phyloP scores from a whole-genome alignment of 2,888 invertebrate genomes.

The Alentia gelatinosa region DNA sequence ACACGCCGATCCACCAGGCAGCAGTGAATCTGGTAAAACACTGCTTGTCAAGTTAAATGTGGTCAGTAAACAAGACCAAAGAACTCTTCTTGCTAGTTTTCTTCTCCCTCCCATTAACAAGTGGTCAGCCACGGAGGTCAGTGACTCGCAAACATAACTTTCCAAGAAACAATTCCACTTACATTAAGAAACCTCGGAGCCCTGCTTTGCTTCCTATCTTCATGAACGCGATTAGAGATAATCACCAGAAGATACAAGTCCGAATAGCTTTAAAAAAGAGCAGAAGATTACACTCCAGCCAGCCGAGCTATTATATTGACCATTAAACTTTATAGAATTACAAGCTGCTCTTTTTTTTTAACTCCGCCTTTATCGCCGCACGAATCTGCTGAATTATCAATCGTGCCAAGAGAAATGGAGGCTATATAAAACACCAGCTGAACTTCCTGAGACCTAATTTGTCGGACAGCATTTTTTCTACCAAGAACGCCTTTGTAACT shows the following conservation, averaged over 20 bases:
- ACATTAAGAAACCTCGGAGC: neutral
- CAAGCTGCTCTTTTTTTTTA: neutral
- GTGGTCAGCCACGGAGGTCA: neutral
- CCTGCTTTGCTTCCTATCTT: too few species aligned
- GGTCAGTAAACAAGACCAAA: neutral
- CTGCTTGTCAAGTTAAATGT: neutral
- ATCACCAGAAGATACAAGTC: neutral
- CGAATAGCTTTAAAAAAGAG: neutral
- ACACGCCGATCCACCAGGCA: neutral
- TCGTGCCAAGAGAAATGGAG: neutral
- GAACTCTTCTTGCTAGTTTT: neutral
- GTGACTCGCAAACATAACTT: neutral
- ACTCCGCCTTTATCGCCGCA: neutral
- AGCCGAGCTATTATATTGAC: neutral
- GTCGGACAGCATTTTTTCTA: neutral
- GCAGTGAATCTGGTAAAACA: neutral
- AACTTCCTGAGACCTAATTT: neutral
- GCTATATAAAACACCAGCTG: neutral
- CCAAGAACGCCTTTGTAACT: neutral
- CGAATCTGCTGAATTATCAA: neutral
- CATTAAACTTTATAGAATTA: neutral
- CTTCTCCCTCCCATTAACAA: neutral
- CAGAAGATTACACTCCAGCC: neutral
- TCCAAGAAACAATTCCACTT: too few species aligned
- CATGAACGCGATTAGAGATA: too few species aligned